Evolutionary conservation across 2,888 invertebrate genomes (phyloP).

Genomic region (Cheilosia vernalis): DNA sequence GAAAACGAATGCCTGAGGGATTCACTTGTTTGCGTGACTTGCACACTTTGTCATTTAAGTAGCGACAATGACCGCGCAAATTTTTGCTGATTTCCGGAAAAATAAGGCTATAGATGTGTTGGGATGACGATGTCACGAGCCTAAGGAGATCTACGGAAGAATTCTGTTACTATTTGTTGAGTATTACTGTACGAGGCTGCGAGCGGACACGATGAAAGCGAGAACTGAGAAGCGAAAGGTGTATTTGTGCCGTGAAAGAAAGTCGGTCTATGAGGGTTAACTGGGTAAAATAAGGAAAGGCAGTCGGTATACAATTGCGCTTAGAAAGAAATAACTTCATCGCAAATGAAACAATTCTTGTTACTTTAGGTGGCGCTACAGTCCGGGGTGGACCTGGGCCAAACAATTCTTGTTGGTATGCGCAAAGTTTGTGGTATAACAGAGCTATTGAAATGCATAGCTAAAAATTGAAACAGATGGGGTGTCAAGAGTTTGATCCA

Average conservation of each 20-base stretch:
- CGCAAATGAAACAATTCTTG: no score
- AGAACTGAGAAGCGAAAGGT: background rate
- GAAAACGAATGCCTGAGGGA: conserved; percentile 71
- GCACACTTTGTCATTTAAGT: conserved; percentile 68
- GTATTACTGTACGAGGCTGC: background rate
- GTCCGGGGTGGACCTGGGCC: no score
- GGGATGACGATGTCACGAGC: conserved; percentile 17
- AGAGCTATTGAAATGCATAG: no score
- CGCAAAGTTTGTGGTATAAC: no score
- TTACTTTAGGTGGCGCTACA: no score
- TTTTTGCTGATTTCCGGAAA: conserved; percentile 58
- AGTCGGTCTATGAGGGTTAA: no score
- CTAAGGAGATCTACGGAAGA: conserved; percentile 3
- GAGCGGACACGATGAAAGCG: conserved; percentile 4
- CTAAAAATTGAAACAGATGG: no score
- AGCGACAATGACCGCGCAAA: conserved; percentile 74
- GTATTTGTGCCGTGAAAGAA: no score
- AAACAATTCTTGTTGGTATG: no score
- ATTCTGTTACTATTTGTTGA: conserved; percentile 24
- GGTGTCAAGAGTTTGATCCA: no score
- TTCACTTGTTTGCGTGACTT: conserved; percentile 74
- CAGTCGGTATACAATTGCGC: background rate
- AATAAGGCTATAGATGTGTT: conserved; percentile 56
- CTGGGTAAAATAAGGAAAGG: no score
- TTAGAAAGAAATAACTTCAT: no score